Percentiles rank a stretch among this genome's conserved stretches.
Conservation (phyloP, 2,888 invertebrate genomes). For the Meiosimyza platycephala region DNA sequence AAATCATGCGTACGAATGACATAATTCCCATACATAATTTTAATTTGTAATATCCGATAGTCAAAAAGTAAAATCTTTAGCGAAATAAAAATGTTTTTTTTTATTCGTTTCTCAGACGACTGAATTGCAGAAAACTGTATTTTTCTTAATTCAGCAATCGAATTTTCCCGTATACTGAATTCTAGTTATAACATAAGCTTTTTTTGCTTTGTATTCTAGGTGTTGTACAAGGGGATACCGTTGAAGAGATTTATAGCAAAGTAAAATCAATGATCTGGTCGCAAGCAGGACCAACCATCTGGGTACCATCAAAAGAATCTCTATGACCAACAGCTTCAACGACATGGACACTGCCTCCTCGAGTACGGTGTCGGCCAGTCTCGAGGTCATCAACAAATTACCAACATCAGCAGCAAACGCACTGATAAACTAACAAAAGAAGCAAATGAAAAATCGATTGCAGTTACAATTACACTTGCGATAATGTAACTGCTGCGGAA, state of each 20-base stretch:
- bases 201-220: constrained; percentile 70
- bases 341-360: constrained; percentile 72
- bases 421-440: constrained; percentile 44
- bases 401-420: constrained; percentile 53
- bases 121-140: too few species aligned
- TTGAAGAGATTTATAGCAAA: constrained; percentile 95
- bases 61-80: too few species aligned
- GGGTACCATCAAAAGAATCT: constrained; percentile 97
- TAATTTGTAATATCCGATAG: too few species aligned
- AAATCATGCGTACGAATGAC: too few species aligned
- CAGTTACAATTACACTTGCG: not conserved
- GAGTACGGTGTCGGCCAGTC: constrained; percentile 68
- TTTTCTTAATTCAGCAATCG: too few species aligned
- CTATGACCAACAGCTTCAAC: constrained; percentile 80
- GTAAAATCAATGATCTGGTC: constrained; percentile 95
- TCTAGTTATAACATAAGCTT: not conserved
- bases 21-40: too few species aligned
- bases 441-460: not conserved
- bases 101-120: too few species aligned
- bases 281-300: constrained; percentile 95
- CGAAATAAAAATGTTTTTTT: too few species aligned
- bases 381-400: constrained; percentile 65
- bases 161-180: too few species aligned
- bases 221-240: constrained; percentile 96
- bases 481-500: constrained; percentile 30